Percentiles rank a stretch among this genome's conserved stretches.
phyloP scores from a whole-genome alignment of 2,113 vertebrate genomes.

The Merops nubicus region DNA sequence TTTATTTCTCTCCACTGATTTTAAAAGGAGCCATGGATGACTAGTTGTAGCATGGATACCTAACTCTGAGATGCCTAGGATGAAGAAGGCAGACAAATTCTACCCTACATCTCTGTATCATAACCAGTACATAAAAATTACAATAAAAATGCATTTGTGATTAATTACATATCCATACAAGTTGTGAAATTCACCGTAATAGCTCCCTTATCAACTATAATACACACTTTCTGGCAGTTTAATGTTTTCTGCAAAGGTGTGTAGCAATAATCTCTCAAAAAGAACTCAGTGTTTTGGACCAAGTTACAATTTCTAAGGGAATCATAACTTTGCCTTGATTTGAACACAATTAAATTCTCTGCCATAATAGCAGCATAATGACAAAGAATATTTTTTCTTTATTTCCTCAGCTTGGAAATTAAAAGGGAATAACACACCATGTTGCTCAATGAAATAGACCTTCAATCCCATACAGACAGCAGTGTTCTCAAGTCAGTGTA shows the following conservation, averaged over 20 bases:
- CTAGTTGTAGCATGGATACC: neutral
- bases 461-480: neutral
- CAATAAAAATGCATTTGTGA: neutral
- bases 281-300: neutral
- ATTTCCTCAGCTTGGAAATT: conserved; percentile 10
- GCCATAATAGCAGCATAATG: neutral
- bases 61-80: neutral
- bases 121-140: neutral
- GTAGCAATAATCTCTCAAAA: neutral
- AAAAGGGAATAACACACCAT: neutral
- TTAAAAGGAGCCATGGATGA: neutral
- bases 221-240: neutral
- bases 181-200: neutral
- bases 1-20: neutral
- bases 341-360: conserved; percentile 13
- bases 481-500: neutral
- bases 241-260: neutral
- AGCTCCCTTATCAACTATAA: neutral
- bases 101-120: neutral
- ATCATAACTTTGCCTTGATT: conserved; percentile 19
- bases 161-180: neutral
- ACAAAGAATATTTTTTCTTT: neutral
- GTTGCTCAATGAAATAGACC: neutral
- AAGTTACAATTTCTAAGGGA: conserved; percentile 20
- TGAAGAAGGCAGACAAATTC: neutral